phyloP scores from a whole-genome alignment of 2,888 invertebrate genomes.

The Tethea ocularis region DNA sequence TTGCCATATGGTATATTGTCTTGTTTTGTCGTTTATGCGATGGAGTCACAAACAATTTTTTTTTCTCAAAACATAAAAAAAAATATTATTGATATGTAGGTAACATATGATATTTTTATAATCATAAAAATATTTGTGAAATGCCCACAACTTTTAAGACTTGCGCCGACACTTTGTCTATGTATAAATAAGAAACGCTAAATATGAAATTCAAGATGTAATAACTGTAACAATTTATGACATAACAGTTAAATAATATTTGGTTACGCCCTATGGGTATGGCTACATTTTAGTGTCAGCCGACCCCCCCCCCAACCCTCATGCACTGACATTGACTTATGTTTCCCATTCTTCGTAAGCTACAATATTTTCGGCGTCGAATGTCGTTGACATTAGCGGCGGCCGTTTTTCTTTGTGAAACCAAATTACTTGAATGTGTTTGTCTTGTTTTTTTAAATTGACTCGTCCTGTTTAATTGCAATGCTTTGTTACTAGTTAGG shows the following conservation, averaged over 20 bases:
- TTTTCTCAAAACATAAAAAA: too few relatives aligned
- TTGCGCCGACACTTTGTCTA: too few relatives aligned
- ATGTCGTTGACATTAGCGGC: constrained; percentile 14
- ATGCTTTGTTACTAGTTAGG: background rate
- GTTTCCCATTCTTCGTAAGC: constrained; percentile 11
- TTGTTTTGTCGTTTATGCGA: too few relatives aligned
- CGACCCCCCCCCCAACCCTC: constrained; percentile 4
- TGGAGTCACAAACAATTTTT: too few relatives aligned
- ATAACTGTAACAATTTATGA: background rate
- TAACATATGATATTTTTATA: too few relatives aligned
- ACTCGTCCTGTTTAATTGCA: background rate
- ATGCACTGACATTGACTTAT: constrained; percentile 11
- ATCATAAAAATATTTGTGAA: too few relatives aligned
- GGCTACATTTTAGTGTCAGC: constrained; percentile 2
- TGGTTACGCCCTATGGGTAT: background rate
- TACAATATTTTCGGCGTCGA: constrained; percentile 14
- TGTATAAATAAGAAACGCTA: too few relatives aligned
- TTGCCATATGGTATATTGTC: too few relatives aligned
- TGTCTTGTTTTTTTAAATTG: constrained; percentile 7
- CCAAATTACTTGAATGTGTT: constrained; percentile 1
- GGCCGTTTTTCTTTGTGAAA: constrained; percentile 14
- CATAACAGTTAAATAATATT: background rate
- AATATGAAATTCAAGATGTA: background rate
- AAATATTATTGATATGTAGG: too few relatives aligned
- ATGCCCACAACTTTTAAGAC: too few relatives aligned